These are phyloP conservation scores for Ursus arctos DNA, from an alignment of 2,113 vertebrate genomes.

Conservation along the genomic window DNA sequence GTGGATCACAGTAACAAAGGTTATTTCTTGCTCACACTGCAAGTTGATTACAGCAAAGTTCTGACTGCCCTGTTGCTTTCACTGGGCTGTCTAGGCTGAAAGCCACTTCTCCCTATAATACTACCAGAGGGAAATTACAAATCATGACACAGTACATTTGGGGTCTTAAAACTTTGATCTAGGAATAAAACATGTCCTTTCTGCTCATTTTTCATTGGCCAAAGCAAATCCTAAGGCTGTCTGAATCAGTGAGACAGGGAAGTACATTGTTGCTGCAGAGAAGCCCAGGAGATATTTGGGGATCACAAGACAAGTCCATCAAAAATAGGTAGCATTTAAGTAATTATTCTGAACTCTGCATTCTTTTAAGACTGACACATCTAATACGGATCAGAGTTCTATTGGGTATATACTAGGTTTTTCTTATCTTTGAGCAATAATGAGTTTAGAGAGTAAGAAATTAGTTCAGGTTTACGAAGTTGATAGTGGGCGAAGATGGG, in stretches of 20 bases:
- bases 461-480: neutral
- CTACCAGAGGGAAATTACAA: neutral
- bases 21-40: neutral
- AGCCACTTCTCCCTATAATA: neutral
- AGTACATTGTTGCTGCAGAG: neutral
- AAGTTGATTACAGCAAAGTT: neutral
- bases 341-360: neutral
- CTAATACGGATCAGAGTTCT: neutral
- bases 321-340: neutral
- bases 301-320: neutral
- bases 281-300: neutral
- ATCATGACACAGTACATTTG: neutral
- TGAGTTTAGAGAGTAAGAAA: neutral
- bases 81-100: neutral
- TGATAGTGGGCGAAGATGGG: neutral
- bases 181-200: neutral
- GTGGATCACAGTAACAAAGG: neutral
- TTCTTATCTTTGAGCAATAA: neutral
- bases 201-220: neutral
- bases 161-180: neutral
- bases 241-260: neutral
- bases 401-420: neutral
- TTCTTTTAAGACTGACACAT: neutral
- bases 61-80: neutral
- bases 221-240: neutral